Evolutionary conservation across 2,888 invertebrate species (phyloP), one percentile per base, ranked within the genome.

Genomic region (Ecliptopera silaceata): DNA sequence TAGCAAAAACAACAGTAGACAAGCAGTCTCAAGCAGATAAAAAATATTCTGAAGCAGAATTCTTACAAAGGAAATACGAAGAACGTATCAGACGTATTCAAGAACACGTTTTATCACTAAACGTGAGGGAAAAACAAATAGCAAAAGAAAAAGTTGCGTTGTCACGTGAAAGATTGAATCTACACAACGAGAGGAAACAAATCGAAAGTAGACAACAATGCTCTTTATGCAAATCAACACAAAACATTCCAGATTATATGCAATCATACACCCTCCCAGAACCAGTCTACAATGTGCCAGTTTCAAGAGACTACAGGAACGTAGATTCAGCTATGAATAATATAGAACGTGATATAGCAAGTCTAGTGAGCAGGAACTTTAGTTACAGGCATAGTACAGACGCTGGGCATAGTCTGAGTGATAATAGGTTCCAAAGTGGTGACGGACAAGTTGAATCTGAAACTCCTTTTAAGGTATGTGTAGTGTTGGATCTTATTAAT

Each of bases 61-160:
- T 86, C 44, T 81, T 92, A 1, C 87, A 93, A 69, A 76, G 80
- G 12, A 92, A 91, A 71, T 93, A 93, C 65, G 93, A 93, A 69
- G 93, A 93, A 43, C 82, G 92, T 64, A 86, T 93, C 56, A 80
- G 91, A 41, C 86, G 92, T 42, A 85, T 94, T 31, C 94, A 94
- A 73, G 91, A 88, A 58, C 93, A 93, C 59, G 88, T 92, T 2
- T 80, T 89, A 2, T 91, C 93, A 0, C 69, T 94, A 13, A 90
- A 92, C 15, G 72, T 79, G 10, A 86, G 93, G 66, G 94, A 94
- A 62, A 93, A 93, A 66, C 93, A 93, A 64, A 87, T 94, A 32
- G 93, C 93, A 0, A 92, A 88, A 73, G 94, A 94, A 66, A 94
- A 94, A 74, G 91, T 94, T 0, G 81, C 87, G 2, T 68, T 94